phyloP scores from a whole-genome alignment of 2,113 vertebrate species.

The Sinocyclocheilus maitianheensis region DNA sequence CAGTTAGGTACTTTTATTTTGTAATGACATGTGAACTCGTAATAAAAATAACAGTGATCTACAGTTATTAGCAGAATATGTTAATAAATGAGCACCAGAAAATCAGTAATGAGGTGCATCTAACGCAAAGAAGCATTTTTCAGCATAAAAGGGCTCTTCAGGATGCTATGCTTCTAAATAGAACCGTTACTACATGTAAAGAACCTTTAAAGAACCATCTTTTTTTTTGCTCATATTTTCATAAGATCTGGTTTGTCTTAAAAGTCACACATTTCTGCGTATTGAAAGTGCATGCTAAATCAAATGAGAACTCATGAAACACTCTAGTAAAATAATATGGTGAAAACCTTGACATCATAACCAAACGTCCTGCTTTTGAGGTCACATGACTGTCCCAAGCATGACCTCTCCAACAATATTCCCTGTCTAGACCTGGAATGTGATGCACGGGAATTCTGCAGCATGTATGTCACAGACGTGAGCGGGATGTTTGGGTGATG shows the following conservation, averaged over 20 bases:
- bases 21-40: too few species aligned
- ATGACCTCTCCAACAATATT: conserved; percentile 9
- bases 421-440: conserved; percentile 25
- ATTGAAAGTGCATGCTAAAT: background rate
- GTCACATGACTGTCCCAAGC: background rate
- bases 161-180: too few species aligned
- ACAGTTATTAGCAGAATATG: too few species aligned
- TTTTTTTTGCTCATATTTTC: background rate
- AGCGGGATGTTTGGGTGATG: background rate
- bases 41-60: too few species aligned
- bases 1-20: too few species aligned
- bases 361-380: background rate
- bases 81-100: too few species aligned
- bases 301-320: background rate
- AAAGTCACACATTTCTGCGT: too few species aligned
- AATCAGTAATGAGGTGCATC: too few species aligned
- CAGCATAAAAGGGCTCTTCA: too few species aligned
- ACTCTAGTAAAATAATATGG: background rate
- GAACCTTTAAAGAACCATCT: too few species aligned
- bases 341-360: background rate
- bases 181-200: too few species aligned
- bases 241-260: background rate
- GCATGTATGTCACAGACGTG: conserved; percentile 35
- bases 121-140: too few species aligned
- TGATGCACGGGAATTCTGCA: conserved; percentile 34